A percentile compares a stretch with the other conserved stretches of the same genome.
Evolutionary conservation across 2,888 invertebrate genomes (phyloP).

Genomic region (Heliconius sara): DNA sequence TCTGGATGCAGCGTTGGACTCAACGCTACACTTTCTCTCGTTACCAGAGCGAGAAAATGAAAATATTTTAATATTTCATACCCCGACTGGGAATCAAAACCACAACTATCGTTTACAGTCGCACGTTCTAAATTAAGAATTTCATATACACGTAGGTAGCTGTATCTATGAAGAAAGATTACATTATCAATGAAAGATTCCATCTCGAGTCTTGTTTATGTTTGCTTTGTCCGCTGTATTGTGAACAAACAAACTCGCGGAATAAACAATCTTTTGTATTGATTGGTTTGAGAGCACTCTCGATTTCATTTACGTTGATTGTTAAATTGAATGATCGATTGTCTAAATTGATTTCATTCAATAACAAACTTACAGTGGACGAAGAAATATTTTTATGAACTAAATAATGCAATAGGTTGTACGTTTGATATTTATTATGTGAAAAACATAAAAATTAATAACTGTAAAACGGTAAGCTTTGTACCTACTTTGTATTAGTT

Average conservation of each 20-base stretch:
- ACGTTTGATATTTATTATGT: neutral
- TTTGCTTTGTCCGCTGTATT: conserved; percentile 51
- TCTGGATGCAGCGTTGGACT: neutral
- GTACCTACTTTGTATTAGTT: no score
- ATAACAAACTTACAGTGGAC: conserved; percentile 16
- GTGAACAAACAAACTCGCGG: conserved; percentile 56
- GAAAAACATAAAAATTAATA: no score
- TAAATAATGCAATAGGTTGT: neutral
- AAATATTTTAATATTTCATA: neutral
- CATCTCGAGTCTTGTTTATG: conserved; percentile 57
- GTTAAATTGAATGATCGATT: conserved; percentile 41
- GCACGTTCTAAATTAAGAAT: no score
- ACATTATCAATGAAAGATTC: neutral
- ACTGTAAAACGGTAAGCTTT: no score
- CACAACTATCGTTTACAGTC: neutral
- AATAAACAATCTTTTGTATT: conserved; percentile 61
- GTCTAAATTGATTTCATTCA: conserved; percentile 39
- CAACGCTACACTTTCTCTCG: neutral
- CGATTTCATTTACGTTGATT: conserved; percentile 50
- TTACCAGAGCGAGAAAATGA: neutral
- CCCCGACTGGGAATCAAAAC: neutral
- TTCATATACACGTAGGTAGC: no score
- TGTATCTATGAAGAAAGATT: no score
- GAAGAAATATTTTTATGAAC: neutral
- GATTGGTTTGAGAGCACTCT: conserved; percentile 59